These are phyloP conservation scores for Drosophila kambysellisi DNA, from an alignment of 2,888 invertebrate genomes.

Conservation along the genomic window DNA sequence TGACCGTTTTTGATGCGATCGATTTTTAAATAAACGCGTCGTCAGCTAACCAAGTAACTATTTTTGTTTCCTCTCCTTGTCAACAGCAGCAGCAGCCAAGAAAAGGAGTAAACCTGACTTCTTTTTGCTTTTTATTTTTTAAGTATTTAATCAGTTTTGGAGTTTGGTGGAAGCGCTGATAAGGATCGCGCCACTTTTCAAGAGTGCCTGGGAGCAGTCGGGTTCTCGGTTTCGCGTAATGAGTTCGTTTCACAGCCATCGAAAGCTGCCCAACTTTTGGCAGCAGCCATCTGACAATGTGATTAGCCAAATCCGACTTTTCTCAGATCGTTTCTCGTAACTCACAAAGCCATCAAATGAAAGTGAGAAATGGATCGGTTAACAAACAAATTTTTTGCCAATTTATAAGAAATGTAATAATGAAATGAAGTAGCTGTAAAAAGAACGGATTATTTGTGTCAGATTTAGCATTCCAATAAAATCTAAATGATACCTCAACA, in stretches of 20 bases:
- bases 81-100: conserved; percentile 42
- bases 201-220: conserved; percentile 36
- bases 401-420: background rate
- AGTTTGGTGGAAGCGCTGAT: conserved; percentile 78
- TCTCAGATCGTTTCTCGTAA: background rate
- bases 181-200: conserved; percentile 70
- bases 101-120: conserved; percentile 21
- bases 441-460: background rate
- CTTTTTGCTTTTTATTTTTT: conserved; percentile 37
- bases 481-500: background rate
- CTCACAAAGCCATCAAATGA: background rate
- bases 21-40: conserved; percentile 71
- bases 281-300: conserved; percentile 55
- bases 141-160: conserved; percentile 77
- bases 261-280: conserved; percentile 44
- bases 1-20: conserved; percentile 65
- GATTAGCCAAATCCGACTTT: conserved; percentile 31
- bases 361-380: background rate
- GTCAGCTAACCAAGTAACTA: conserved; percentile 52
- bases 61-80: conserved; percentile 34
- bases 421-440: background rate
- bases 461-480: background rate
- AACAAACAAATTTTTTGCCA: background rate
- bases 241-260: conserved; percentile 76
- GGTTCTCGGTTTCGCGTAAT: conserved; percentile 55